Conservation (phyloP, 2,888 invertebrate species). For the Archips xylosteana region DNA sequence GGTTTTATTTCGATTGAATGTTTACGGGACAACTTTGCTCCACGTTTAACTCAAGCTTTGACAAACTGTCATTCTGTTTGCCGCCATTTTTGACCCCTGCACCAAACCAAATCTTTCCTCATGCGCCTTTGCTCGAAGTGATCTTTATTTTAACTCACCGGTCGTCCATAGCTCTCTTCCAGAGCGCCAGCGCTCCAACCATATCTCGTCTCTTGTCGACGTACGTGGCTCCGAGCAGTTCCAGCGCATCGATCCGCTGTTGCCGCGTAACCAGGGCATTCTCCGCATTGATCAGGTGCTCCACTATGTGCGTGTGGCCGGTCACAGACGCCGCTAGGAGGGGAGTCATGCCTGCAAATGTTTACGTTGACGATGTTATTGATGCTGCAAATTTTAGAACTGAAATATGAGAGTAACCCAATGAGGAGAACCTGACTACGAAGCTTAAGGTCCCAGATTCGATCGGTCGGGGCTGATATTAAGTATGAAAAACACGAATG, state of each 20-base stretch:
- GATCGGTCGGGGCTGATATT: too few species aligned
- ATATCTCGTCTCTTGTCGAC: slow-evolving; percentile 98
- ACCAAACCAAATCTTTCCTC: not conserved
- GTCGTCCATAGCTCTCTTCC: slow-evolving; percentile 96
- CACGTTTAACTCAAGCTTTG: too few species aligned
- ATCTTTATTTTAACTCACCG: slow-evolving; percentile 79
- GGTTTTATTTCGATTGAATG: too few species aligned
- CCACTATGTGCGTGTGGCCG: slow-evolving; percentile 97
- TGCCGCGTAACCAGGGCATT: slow-evolving; percentile 91
- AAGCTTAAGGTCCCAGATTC: too few species aligned
- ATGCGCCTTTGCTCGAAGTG: too few species aligned
- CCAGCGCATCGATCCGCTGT: slow-evolving; percentile 95
- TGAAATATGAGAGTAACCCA: not conserved
- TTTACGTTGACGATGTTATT: not conserved
- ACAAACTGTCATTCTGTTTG: too few species aligned
- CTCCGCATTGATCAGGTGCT: slow-evolving; percentile 92
- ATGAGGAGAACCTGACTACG: too few species aligned
- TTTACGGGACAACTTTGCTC: too few species aligned
- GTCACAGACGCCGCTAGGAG: slow-evolving; percentile 96
- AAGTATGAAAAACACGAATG: too few species aligned
- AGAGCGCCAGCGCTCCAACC: slow-evolving; percentile 94
- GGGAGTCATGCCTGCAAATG: slow-evolving; percentile 94
- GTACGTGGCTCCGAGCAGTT: slow-evolving; percentile 96
- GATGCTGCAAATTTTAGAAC: not conserved
- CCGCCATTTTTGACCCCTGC: not conserved